Base-by-base conservation (phyloP, 2,888 invertebrate genomes). In the Agriopis marginaria region DNA sequence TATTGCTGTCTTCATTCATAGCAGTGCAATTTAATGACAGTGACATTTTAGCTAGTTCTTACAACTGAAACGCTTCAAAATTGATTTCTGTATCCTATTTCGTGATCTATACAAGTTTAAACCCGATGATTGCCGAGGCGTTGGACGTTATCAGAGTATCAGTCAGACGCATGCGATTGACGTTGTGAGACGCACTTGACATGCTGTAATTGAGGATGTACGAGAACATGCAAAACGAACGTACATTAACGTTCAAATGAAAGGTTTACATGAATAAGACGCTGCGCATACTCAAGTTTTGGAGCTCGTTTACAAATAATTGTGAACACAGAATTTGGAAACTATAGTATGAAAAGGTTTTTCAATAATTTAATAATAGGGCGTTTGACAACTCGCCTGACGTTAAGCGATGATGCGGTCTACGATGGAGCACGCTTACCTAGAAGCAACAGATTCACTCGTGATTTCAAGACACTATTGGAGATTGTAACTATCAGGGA, bases 201-300 rank as follows among this genome's bases (percentile, higher is more conserved):
- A 61, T 12, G 49, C 40, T 51, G 50, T 65, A 65, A 69, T 69
- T 69, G 61, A 65, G 69, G 60, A 65, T 56, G 65, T 61, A 58
- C 11, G 49, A 60, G 63, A 64, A 55, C 64, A 55, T 68, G 68
- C 51, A 64, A 49, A 62, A 60, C 54, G 60, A 12, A 40, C 42
- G 14, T 42, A 42, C 61, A 69, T 64, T 64, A 61, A 64, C 60
- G 55, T 63, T 64, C 56, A 55, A 55, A 56, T 39, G 12, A 23
- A 45, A 60, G 9, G 42, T 60, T 56, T 60, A 58, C 64, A 55
- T 47, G 61, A n/a, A 40, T 69, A 60, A 69, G 64, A 12, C 9
- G 10, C 7, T 0, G 39, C 61, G 61, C 56, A 65, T 59, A 55
- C 61, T 69, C n/a, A n/a, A 53, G 40, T n/a, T 12, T 11, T 59